Base-by-base conservation (phyloP, 1,140 invertebrate species). In the Vollenhovia emeryi region DNA sequence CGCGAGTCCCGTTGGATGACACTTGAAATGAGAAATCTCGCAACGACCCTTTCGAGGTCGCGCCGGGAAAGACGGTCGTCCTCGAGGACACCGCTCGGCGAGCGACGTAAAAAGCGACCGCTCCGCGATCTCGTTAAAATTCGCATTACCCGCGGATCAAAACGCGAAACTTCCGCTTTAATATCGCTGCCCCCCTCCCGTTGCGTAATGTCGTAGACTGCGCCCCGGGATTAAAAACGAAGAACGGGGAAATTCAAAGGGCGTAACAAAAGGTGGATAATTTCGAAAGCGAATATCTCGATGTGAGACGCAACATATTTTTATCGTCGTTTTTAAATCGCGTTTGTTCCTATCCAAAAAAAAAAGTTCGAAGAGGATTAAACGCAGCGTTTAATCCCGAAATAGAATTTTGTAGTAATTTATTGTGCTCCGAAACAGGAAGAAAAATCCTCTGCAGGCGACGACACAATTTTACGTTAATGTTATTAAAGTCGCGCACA, bases 11-110 rank as follows among this genome's bases (percentile, higher is more conserved):
- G 24, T 21, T 82, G 64, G 84, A 86, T 86, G 84, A 82, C 66
- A 86, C 84, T 86, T 45, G 36, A 71, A 83, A 82, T 80, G 76
- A 86, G 66, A 86, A 82, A 30, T 82, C 57, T 82, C 33, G 27
- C 33, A 30, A 73, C 43, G 78, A 73, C n/a, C 52, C 66, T 71
- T 80, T 48, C 30, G 40, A 52, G 78, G 33, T 59, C 55, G 45
- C 48, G 24, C 43, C 18, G 24, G 71, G 7, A 83, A 80, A 45
- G 40, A 64, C 55, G 43, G 45, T 48, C n/a, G 21, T 80, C 40
- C 30, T 79, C 50, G 40, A 85, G 75, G 21, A 33, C 24, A 6
- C 33, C 18, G 55, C 36, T n/a, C 24, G 18, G 36, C 27, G 33
- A 9, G 11, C 5, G 33, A 57, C 7, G 60, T 62, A 79, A 60